These are phyloP conservation scores for Machimus rusticus DNA, from an alignment of 2,888 invertebrate genomes.

Conservation along the genomic window DNA sequence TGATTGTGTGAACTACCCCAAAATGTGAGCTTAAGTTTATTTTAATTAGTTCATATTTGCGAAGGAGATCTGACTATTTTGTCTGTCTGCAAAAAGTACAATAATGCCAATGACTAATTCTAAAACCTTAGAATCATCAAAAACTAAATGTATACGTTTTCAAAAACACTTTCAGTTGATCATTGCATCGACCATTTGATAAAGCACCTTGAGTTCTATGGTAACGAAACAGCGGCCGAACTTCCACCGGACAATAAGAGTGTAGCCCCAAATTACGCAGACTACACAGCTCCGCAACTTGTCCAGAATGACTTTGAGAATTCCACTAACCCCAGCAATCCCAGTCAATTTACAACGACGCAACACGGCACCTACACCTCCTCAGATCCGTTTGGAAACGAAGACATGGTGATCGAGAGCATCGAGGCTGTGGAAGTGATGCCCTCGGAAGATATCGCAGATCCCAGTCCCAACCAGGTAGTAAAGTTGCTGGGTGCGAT, in stretches of 20 bases:
- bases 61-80: too few species aligned
- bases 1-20: too few species aligned
- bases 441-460: neutral
- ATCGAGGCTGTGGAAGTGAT: neutral
- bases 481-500: constrained; percentile 39
- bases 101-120: neutral
- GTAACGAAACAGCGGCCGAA: neutral
- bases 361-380: neutral
- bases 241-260: neutral
- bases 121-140: neutral
- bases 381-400: neutral
- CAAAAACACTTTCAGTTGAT: constrained; percentile 27
- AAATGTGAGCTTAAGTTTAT: too few species aligned
- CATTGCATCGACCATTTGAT: constrained; percentile 44
- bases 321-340: neutral
- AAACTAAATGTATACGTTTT: neutral
- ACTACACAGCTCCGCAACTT: neutral
- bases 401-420: neutral
- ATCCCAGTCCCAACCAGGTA: neutral
- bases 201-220: constrained; percentile 3
- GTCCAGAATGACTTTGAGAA: neutral
- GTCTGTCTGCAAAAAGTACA: too few species aligned
- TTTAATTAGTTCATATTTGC: too few species aligned
- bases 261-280: neutral
- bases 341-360: neutral